phyloP scores from a whole-genome alignment of 2,888 invertebrate genomes.

The Dolichopus griseipennis region DNA sequence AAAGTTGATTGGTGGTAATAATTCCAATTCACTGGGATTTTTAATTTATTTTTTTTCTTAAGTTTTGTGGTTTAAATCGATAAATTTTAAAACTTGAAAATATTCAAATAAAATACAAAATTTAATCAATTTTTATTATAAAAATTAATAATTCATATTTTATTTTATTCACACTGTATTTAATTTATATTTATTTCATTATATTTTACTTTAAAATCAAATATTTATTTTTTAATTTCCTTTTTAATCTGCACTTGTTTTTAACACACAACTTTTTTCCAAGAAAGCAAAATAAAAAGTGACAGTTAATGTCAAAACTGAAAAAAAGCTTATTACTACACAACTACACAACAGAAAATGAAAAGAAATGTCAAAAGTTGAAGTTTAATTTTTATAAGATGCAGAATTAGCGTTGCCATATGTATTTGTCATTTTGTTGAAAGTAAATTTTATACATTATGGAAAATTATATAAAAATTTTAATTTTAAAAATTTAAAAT shows the following conservation, averaged over 20 bases:
- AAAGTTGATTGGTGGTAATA: no score
- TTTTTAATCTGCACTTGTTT: neutral
- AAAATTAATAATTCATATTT: neutral
- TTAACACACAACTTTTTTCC: neutral
- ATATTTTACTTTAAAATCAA: no score
- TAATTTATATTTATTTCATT: no score
- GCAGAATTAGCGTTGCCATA: slow-evolving; percentile 11
- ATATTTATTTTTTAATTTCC: neutral
- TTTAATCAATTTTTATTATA: neutral
- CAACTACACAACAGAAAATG: no score
- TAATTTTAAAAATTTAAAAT: slow-evolving; percentile 19
- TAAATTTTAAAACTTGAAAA: neutral
- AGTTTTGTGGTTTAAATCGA: slow-evolving; percentile 3
- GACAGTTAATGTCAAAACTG: neutral
- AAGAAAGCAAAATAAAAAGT: slow-evolving; percentile 2
- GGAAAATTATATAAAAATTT: slow-evolving; percentile 7
- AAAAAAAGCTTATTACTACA: no score
- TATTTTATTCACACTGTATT: neutral
- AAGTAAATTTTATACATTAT: neutral
- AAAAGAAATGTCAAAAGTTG: neutral
- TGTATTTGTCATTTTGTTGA: slow-evolving; percentile 12
- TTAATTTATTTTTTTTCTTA: neutral
- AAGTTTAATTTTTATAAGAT: neutral
- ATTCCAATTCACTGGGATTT: neutral
- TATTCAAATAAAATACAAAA: neutral